phyloP scores from a whole-genome alignment of 2,797 vertebrate species.

The Microhierax caerulescens region DNA sequence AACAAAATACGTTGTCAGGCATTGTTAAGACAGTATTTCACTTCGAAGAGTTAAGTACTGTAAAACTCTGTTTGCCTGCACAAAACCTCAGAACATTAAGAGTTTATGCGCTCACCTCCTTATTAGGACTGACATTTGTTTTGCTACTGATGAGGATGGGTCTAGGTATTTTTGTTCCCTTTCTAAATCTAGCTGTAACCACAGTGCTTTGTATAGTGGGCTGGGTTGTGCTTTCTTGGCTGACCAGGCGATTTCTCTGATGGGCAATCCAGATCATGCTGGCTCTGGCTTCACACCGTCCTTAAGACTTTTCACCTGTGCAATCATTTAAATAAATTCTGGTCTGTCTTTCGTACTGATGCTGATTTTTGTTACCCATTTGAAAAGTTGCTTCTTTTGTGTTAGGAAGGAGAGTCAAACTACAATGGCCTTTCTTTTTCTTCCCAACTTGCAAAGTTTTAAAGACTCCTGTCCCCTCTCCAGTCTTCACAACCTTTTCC shows the following conservation, averaged over 20 bases:
- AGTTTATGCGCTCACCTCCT: not conserved
- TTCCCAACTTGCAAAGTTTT: not conserved
- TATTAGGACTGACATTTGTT: not conserved
- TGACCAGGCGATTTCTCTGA: not conserved
- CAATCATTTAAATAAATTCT: not conserved
- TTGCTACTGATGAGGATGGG: not conserved
- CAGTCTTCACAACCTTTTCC: not conserved
- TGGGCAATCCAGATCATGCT: rapidly evolving
- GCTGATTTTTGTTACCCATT: not conserved
- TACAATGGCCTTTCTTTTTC: not conserved
- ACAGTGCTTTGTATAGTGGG: not conserved
- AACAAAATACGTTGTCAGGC: not conserved
- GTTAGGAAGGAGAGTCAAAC: not conserved
- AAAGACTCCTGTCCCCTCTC: not conserved
- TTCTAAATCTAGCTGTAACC: not conserved
- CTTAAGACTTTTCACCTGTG: not conserved
- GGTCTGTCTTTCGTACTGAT: not conserved
- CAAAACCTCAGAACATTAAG: not conserved
- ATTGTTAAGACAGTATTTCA: not conserved
- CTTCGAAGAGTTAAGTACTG: not conserved
- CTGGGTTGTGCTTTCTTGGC: not conserved
- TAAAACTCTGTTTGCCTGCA: not conserved
- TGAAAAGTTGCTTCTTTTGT: not conserved
- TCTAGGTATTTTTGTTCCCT: not conserved
- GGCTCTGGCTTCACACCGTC: not conserved